Base-by-base conservation (phyloP, 2,888 invertebrate genomes). In the Resseliella maxima region DNA sequence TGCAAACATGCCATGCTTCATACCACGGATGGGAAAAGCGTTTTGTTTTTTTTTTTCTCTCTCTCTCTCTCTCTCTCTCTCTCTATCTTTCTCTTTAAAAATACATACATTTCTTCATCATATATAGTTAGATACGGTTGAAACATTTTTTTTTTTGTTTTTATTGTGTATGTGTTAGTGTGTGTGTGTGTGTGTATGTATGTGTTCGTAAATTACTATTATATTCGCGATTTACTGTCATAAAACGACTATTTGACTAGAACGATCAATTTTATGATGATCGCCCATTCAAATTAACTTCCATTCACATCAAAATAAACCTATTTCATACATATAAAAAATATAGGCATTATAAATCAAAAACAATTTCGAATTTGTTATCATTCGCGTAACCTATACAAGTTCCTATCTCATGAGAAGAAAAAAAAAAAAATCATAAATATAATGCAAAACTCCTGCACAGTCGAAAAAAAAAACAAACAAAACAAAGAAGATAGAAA, bases 201-300 rank as follows among this genome's bases (percentile, higher is more conserved):
- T 50, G 10, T 21, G 59, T 59, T 50, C 50, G n/a, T 50, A 12
- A 50, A 50, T 50, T 3, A 50, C 3, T 59, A 59, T 59, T n/a
- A 59, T 31, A 31, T 31, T 3, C 72, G 72, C 31, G 2, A 31
- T 72, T 72, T 72, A 72, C 31, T 72, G 72, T 18, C 72, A 31
- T 72, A 31, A 72, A 72, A 72, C 31, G 31, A 31, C 72, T 72
- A 72, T 72, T 72, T 72, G 72, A 72, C 72, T 72, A 72, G 72
- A 72, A 72, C 72, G 72, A 72, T 72, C 72, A 15, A 31, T 5
- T 10, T 0, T 35, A 15, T 18, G 31, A 15, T 72, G 72, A 72
- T 72, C 72, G 72, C 72, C 72, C 72, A 24, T 72, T 72, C 72
- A 31, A 72, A 72, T 72, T 31, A 12, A 5, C 2, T 31, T 72